These are phyloP conservation scores for Hepsetus odoe DNA, from an alignment of 2,113 vertebrate species.

Conservation along the genomic window DNA sequence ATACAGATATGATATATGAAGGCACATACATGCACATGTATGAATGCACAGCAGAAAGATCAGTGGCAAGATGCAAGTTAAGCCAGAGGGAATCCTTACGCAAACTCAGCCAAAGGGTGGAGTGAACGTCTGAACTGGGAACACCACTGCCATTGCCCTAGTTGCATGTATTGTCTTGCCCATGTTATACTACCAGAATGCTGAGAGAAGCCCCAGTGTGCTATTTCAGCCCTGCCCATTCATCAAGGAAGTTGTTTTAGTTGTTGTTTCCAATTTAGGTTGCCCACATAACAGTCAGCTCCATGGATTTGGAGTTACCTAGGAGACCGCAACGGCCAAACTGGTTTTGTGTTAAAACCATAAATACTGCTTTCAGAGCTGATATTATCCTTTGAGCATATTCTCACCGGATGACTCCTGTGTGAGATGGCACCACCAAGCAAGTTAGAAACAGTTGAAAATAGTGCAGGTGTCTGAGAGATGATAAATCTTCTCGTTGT, in stretches of 20 bases:
- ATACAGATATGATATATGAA: background rate
- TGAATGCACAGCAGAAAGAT: background rate
- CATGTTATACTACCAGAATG: background rate
- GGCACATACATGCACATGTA: no score
- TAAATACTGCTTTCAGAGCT: background rate
- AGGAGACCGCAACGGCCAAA: background rate
- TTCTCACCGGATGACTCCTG: background rate
- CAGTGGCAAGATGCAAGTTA: background rate
- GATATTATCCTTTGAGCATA: background rate
- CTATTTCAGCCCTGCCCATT: background rate
- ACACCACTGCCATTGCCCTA: background rate
- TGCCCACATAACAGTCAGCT: background rate
- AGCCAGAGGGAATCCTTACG: background rate
- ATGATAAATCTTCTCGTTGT: background rate
- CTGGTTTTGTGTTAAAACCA: background rate
- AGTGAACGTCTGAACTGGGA: background rate
- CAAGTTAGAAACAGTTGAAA: background rate
- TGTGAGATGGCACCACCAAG: background rate
- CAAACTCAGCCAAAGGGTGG: conserved; percentile 21
- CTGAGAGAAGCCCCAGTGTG: background rate
- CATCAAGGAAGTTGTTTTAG: background rate
- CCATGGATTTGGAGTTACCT: background rate
- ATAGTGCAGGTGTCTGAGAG: background rate
- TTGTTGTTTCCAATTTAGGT: background rate
- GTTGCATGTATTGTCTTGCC: conserved; percentile 40